These are phyloP conservation scores for Chiroxiphia lanceolata DNA, from an alignment of 2,797 vertebrate genomes.

Conservation along the genomic window DNA sequence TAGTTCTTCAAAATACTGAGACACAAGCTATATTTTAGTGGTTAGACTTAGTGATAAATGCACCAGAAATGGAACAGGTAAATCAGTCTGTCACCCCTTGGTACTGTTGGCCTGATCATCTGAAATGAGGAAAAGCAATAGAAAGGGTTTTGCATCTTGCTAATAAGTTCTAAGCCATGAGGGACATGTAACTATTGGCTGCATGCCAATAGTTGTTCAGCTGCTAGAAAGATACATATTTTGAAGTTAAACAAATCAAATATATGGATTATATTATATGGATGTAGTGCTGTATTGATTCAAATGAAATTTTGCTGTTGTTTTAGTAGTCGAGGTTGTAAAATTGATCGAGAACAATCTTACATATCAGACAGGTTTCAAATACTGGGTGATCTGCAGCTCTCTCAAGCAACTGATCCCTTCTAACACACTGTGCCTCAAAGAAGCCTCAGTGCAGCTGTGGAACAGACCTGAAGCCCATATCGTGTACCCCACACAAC, in stretches of 20 bases:
- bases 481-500: rapidly evolving
- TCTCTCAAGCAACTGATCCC: neutral
- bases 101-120: neutral
- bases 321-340: neutral
- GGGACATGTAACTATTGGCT: neutral
- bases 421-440: neutral
- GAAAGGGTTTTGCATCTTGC: neutral
- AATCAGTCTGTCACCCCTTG: neutral
- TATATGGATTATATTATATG: neutral
- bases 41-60: neutral
- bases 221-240: neutral
- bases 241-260: neutral
- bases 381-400: neutral
- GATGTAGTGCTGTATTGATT: neutral
- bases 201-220: neutral
- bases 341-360: neutral
- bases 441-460: neutral
- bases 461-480: neutral
- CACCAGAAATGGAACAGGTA: neutral
- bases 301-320: neutral
- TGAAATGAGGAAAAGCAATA: neutral
- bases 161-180: neutral
- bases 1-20: neutral
- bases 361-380: neutral
- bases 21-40: neutral